Evolutionary conservation across 2,113 vertebrate species (phyloP).

Genomic region (Otolemur garnettii): DNA sequence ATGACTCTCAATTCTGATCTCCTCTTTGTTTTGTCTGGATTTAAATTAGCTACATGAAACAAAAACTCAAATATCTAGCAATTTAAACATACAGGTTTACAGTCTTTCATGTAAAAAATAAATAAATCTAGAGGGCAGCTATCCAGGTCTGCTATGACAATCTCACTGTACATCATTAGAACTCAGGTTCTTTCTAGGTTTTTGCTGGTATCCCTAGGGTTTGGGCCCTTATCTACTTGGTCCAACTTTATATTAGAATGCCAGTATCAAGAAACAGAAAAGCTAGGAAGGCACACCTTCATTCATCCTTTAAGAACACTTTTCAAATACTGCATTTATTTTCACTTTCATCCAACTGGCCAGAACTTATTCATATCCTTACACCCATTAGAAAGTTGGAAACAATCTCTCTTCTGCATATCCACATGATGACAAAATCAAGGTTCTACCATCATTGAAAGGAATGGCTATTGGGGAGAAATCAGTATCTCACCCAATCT

Average conservation of each 20-base stretch:
- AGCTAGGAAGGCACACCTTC: not conserved
- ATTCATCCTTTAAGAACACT: conserved; percentile 21
- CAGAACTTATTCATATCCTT: conserved; percentile 7
- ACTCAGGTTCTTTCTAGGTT: not conserved
- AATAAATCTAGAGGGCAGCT: not conserved
- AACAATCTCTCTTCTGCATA: conserved; percentile 23
- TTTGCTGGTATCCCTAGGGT: not conserved
- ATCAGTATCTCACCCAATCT: not conserved
- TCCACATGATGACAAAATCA: not conserved
- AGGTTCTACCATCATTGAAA: not conserved
- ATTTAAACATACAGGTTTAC: not conserved
- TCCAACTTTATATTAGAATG: not conserved
- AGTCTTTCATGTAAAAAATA: not conserved
- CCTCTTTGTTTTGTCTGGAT: not conserved
- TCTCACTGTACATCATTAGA: not conserved
- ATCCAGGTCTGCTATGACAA: not conserved
- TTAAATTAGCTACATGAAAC: not conserved
- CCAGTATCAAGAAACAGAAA: conserved; percentile 19
- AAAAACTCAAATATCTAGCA: conserved; percentile 42
- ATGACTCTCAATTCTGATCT: conserved; percentile 4
- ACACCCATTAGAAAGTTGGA: not conserved
- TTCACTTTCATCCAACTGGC: not conserved
- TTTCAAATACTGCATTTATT: not conserved
- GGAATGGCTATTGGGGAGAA: not conserved
- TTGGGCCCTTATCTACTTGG: not conserved